Evolutionary conservation across 2,888 invertebrate genomes (phyloP).

Genomic region (Crioceris asparagi): DNA sequence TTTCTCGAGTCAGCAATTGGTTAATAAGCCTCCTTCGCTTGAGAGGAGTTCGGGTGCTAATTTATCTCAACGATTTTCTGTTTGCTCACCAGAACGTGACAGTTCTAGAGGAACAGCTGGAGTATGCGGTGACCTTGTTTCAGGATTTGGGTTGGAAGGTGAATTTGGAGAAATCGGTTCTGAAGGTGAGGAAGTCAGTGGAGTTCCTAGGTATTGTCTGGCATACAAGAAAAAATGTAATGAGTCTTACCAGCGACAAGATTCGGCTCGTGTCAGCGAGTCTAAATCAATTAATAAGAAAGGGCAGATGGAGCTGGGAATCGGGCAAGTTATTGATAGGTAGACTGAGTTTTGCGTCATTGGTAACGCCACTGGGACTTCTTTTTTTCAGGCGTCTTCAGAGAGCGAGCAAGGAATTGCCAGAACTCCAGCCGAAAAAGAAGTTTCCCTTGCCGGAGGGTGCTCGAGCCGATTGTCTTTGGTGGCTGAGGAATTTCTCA

Average conservation of each 20-base stretch:
- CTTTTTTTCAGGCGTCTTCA: constrained; percentile 10
- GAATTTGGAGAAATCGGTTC: too few species aligned
- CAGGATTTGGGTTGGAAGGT: not conserved
- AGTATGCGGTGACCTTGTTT: not conserved
- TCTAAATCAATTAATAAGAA: too few species aligned
- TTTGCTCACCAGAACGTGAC: constrained; percentile 6
- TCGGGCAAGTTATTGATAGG: constrained; percentile 8
- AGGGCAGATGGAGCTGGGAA: not conserved
- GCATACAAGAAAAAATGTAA: too few species aligned
- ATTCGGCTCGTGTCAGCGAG: too few species aligned
- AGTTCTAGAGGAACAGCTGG: not conserved
- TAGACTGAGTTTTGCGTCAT: constrained; percentile 12
- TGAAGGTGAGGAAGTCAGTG: too few species aligned
- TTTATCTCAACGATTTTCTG: constrained; percentile 13
- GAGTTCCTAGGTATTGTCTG: constrained; percentile 10
- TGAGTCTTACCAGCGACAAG: too few species aligned
- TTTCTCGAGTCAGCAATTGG: constrained; percentile 21
- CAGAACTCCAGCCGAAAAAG: constrained; percentile 1
- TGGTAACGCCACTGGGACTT: constrained; percentile 11
- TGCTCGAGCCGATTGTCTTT: constrained; percentile 4
- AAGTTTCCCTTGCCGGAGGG: constrained; percentile 3
- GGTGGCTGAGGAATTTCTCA: constrained; percentile 6
- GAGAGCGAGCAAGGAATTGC: constrained; percentile 4
- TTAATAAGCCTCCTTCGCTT: too few species aligned
- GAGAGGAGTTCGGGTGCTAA: too few species aligned